These are phyloP conservation scores for Calidris pygmaea DNA, from an alignment of 2,113 vertebrate species.

Conservation along the genomic window DNA sequence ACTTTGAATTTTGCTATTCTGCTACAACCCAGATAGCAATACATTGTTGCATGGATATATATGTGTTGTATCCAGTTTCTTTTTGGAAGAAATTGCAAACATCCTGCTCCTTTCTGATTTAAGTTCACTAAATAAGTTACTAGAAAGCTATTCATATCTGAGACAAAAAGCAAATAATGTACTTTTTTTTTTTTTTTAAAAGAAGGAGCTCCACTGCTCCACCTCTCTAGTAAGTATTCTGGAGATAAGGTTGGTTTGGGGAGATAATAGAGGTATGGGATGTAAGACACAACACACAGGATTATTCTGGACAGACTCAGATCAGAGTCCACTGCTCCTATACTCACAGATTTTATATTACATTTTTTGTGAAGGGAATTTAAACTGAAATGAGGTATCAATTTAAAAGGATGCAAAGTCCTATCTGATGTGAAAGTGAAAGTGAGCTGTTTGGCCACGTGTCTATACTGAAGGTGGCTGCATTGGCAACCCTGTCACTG, in stretches of 20 bases:
- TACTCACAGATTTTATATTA: not conserved
- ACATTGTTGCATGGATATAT: not conserved
- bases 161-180: not conserved
- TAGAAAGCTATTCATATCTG: not conserved
- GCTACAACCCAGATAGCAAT: not conserved
- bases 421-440: constrained; percentile 38
- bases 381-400: not conserved
- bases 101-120: not conserved
- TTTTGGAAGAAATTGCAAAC: not conserved
- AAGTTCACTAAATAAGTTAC: not conserved
- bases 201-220: not conserved
- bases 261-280: not conserved
- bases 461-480: not conserved
- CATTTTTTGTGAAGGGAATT: not conserved
- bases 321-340: not conserved
- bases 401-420: not conserved
- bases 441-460: constrained; percentile 2
- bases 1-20: not conserved
- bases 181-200: not conserved
- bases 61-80: not conserved
- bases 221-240: not conserved
- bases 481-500: not conserved
- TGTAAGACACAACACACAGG: not conserved
- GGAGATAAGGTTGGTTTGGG: not conserved
- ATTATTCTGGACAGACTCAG: not conserved